Base-by-base conservation (phyloP, 1,140 invertebrate species). In the Artemia franciscana region DNA sequence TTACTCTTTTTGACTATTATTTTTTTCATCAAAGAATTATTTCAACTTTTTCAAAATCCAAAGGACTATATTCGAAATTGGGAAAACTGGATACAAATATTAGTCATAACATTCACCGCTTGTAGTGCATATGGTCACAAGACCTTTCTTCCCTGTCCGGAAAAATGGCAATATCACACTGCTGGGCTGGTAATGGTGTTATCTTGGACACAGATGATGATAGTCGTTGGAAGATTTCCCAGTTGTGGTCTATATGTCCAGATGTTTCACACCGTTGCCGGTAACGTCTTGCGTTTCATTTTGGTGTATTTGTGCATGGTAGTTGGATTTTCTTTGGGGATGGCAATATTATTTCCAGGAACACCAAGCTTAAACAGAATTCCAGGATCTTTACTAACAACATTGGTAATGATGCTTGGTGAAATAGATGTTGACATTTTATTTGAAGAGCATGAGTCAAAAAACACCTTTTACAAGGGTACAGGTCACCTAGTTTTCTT, bases 351-450 rank as follows among this genome's bases (percentile, higher is more conserved):
- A 24, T 63, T 66, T 59, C 30, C 28, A 28, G 59, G 60, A 25
- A 63, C 58, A 5, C 12, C 27, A 26, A 30, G 60, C 26, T 57
- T 64, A 70, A 79, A 58, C 5, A 24, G 25, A 5, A 26, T 66
- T 25, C 60, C 61, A 12, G 62, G 63, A 21, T 66, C 68, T 9
- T 60, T 88, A 0, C 70, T 89, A 0, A 90, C 89, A 73, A 84
- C 84, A 0, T 79, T 89, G 3, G 84, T 88, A 57, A 89, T 91
- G 86, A 88, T 91, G 85, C 85, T 85, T 0, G 86, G 87, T 0
- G 84, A 90, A 69, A 71, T 90, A 26, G 82, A 84, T 67, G 76
- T 85, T 28, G 81, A 83, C 58, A 67, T 66, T 61, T 73, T 84
- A 18, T 69, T 84, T 3, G 77, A 82, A 24, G 79, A 82, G 60